A percentile compares a stretch with the other conserved stretches of the same genome.
phyloP scores from a whole-genome alignment of 2,113 vertebrate genomes.

The Elaphurus davidianus region DNA sequence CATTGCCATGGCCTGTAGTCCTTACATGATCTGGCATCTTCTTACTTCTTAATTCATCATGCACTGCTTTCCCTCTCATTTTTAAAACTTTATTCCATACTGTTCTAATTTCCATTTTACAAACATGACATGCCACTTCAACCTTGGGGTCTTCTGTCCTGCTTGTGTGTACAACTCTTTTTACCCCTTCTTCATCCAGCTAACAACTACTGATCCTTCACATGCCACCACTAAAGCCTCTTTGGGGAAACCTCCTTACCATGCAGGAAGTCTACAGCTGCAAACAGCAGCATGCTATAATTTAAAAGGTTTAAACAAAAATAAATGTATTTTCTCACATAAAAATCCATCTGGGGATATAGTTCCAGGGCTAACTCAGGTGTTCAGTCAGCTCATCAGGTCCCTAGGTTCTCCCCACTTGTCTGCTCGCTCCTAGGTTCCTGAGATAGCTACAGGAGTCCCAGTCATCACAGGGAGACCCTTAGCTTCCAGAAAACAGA shows the following conservation, averaged over 20 bases:
- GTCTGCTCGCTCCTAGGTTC: not conserved
- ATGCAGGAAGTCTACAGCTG: not conserved
- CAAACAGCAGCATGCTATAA: not conserved
- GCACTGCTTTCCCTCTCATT: not conserved
- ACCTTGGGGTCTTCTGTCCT: not conserved
- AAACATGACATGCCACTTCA: not conserved
- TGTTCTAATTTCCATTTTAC: not conserved
- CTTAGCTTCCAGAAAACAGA: not conserved
- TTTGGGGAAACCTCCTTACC: not conserved
- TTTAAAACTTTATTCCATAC: not conserved
- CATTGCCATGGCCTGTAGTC: not conserved
- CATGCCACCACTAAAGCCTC: not conserved
- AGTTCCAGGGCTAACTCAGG: not conserved
- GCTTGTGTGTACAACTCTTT: not conserved
- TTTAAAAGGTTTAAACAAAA: not conserved
- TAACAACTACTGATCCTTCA: not conserved
- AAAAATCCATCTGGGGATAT: not conserved
- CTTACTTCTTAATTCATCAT: not conserved
- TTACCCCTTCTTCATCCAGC: not conserved
- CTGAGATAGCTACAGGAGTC: not conserved
- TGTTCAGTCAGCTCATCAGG: not conserved
- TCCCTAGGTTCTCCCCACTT: not conserved
- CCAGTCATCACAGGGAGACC: not conserved
- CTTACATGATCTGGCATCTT: not conserved
- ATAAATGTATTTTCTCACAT: not conserved